Evolutionary conservation across 2,888 invertebrate genomes (phyloP).

Genomic region (Rhamnusium bicolor): DNA sequence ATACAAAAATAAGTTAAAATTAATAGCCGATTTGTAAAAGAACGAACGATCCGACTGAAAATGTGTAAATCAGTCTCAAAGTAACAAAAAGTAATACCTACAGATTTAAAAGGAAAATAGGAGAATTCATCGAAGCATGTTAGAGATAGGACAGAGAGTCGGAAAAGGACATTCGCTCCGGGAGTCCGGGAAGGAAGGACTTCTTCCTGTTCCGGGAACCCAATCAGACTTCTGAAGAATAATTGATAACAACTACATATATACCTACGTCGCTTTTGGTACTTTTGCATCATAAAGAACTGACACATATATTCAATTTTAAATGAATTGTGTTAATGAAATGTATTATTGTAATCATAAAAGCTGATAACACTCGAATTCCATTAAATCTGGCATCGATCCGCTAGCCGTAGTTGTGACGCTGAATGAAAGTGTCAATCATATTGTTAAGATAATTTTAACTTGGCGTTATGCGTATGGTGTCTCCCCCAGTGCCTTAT

Average conservation of each 20-base stretch:
- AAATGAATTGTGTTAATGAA: slow-evolving; percentile 10
- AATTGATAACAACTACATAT: slow-evolving; percentile 64
- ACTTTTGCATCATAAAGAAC: slow-evolving; percentile 7
- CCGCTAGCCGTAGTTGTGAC: slow-evolving; percentile 53
- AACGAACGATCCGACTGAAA: neutral
- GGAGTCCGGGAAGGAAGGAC: slow-evolving; percentile 71
- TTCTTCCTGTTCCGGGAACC: slow-evolving; percentile 70
- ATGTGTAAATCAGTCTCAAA: slow-evolving; percentile 5
- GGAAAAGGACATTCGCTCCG: slow-evolving; percentile 70
- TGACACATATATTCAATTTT: slow-evolving; percentile 3
- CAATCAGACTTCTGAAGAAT: slow-evolving; percentile 68
- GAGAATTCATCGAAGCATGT: slow-evolving; percentile 60
- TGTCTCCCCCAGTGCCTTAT: slow-evolving; percentile 34
- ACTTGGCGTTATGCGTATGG: slow-evolving; percentile 58
- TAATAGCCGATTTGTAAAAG: neutral
- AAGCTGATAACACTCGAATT: slow-evolving; percentile 64
- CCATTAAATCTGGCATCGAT: slow-evolving; percentile 63
- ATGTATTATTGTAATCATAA: slow-evolving; percentile 49
- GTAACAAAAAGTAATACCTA: slow-evolving; percentile 52
- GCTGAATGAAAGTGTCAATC: slow-evolving; percentile 68
- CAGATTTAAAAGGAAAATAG: slow-evolving; percentile 57
- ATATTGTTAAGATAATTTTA: slow-evolving; percentile 68
- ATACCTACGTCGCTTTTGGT: slow-evolving; percentile 42
- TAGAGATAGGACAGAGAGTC: slow-evolving; percentile 64
- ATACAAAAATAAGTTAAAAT: neutral